A percentile compares a stretch with the other conserved stretches of the same genome.
These are phyloP conservation scores for Leptodirus hochenwartii DNA, from an alignment of 2,888 invertebrate genomes.

Conservation along the genomic window DNA sequence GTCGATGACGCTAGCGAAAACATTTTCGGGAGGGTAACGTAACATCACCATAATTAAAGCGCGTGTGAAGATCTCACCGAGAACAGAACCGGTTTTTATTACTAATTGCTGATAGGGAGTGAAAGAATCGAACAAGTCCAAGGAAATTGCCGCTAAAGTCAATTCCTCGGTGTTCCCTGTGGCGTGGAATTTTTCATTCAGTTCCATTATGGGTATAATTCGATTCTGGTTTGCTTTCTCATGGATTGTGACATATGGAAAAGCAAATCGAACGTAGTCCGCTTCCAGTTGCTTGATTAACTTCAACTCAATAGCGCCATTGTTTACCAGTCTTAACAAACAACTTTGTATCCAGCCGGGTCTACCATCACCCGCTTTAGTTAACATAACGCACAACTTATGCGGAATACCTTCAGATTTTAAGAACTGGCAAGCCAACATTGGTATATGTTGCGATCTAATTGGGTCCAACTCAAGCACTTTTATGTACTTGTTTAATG, in stretches of 20 bases:
- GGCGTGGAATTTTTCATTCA: conserved; percentile 11
- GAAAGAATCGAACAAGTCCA: conserved; percentile 37
- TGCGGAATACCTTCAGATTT: conserved; percentile 36
- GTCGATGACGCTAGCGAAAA: conserved; percentile 30
- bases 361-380: conserved; percentile 29
- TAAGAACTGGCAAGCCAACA: conserved; percentile 40
- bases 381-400: conserved; percentile 31
- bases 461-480: conserved; percentile 20
- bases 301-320: conserved; percentile 23
- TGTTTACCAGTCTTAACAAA: conserved; percentile 32
- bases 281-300: conserved; percentile 24
- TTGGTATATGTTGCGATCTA: conserved; percentile 25
- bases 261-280: conserved; percentile 24
- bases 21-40: conserved; percentile 31
- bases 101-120: conserved; percentile 39
- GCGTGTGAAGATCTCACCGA: conserved; percentile 35
- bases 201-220: no score
- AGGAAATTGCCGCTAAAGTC: conserved; percentile 30
- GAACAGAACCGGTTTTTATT: conserved; percentile 37
- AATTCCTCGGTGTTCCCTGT: no score
- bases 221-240: no score
- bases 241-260: conserved; percentile 19
- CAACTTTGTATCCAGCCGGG: conserved; percentile 24
- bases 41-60: conserved; percentile 33
- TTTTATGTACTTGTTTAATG: conserved; percentile 19